Conservation (phyloP, 2,113 vertebrate genomes). For the Larimichthys polyactis region DNA sequence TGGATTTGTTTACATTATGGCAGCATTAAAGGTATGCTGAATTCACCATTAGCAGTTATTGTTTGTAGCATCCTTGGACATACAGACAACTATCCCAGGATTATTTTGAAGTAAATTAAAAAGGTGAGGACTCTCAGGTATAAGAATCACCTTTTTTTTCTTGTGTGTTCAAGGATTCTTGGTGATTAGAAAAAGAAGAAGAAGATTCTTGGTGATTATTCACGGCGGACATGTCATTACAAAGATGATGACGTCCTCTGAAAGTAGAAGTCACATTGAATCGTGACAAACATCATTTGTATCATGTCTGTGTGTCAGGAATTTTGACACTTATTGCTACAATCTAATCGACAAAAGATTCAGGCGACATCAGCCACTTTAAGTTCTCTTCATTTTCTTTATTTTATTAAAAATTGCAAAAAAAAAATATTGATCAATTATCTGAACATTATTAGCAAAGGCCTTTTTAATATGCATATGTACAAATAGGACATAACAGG, state of each 20-base stretch:
- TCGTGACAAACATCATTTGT: background rate
- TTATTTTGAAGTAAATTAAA: background rate
- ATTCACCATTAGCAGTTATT: background rate
- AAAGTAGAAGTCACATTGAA: background rate
- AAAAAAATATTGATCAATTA: constrained; percentile 68
- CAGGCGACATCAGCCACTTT: background rate
- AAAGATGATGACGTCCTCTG: too few species aligned
- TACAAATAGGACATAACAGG: constrained; percentile 78
- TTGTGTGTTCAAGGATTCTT: background rate
- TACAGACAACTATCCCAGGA: background rate
- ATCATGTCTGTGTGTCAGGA: background rate
- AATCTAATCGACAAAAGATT: background rate
- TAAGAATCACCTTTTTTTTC: background rate
- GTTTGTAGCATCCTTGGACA: background rate
- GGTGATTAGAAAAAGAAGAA: too few species aligned
- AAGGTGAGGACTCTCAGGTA: background rate
- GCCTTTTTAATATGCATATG: constrained; percentile 80
- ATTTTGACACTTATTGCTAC: background rate
- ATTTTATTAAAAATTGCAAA: constrained; percentile 86
- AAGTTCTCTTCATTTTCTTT: constrained; percentile 64
- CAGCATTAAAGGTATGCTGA: background rate
- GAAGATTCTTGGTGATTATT: background rate
- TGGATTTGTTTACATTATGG: background rate
- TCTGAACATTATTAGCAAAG: constrained; percentile 77
- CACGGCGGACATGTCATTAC: background rate